phyloP scores from a whole-genome alignment of 2,888 invertebrate species.

The Agrilus mali region DNA sequence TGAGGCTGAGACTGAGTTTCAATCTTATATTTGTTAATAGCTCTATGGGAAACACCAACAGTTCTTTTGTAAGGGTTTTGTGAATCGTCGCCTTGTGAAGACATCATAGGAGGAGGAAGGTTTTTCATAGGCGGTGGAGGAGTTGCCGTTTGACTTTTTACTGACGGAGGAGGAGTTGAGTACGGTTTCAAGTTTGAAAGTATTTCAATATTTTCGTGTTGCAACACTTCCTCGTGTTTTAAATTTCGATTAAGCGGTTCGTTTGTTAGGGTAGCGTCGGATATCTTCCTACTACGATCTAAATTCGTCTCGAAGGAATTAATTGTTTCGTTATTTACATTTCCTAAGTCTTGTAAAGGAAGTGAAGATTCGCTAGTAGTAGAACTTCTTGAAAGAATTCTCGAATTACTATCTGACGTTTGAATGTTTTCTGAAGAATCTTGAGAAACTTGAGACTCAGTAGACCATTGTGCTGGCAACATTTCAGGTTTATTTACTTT shows the following conservation, averaged over 20 bases:
- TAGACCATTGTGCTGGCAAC: constrained; percentile 49
- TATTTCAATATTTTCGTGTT: constrained; percentile 14
- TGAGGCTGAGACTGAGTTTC: constrained; percentile 14
- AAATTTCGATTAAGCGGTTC: too few species aligned
- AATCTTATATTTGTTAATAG: constrained; percentile 21
- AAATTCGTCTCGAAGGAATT: too few species aligned
- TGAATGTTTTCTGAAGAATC: constrained; percentile 51
- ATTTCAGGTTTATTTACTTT: constrained; percentile 22
- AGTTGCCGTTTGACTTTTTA: constrained; percentile 14
- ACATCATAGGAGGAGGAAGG: constrained; percentile 15
- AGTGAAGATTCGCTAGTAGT: constrained; percentile 32
- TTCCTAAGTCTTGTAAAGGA: constrained; percentile 10
- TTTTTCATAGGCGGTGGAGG: constrained; percentile 22
- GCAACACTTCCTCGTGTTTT: constrained; percentile 1
- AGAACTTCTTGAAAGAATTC: constrained; percentile 41
- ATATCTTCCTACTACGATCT: too few species aligned
- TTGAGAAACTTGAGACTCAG: constrained; percentile 52
- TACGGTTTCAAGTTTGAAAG: constrained; percentile 1
- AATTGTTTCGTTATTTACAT: too few species aligned
- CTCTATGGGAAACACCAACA: constrained; percentile 35
- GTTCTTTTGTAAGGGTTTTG: constrained; percentile 27
- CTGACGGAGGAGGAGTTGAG: not conserved
- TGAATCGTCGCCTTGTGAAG: constrained; percentile 14
- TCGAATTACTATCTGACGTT: constrained; percentile 48
- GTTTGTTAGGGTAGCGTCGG: too few species aligned